Evolutionary conservation across 2,113 vertebrate genomes (phyloP), one percentile per base, ranked within the genome.

Genomic region (human (Homo sapiens)): DNA sequence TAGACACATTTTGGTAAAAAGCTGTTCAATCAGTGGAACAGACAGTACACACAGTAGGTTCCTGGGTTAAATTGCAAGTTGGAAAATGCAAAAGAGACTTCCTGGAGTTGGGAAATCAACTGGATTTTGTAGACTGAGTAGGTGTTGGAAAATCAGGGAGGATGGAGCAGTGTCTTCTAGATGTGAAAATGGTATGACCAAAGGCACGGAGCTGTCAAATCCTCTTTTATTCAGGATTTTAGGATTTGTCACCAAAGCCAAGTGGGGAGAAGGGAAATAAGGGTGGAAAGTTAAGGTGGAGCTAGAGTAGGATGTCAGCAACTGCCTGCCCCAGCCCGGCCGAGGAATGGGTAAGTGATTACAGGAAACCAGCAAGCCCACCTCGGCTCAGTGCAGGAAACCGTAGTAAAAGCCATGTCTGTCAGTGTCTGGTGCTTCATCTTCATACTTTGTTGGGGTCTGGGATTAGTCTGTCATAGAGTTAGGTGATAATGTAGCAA

Each of bases 351-450:
- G 86, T 32, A 1, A 11, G 8, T n/a, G 30, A 48, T 66, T 38
- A 32, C 3, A 4, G 22, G 68, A 68, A 78, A 48, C 10, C 57
- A 17, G 0, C 18, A 25, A 40, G 14, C n/a, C 40, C 14, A 30
- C 43, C 12, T 48, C 0, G 0, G 2, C 17, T 80, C n/a, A 32
- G 22, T 35, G 48, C 35, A 2, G 5, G 1, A 43, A n/a, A 40
- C 45, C 64, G 45, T 10, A 25, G 45, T 10, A 25, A 40, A 59
- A 55, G 40, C 25, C 43, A 13, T 2, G 23, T 16, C 10, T 6
- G 8, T 32, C 50, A 23, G 35, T 9, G 3, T 76, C 55, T 17
- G 25, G 70, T 13, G 23, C 48, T 22, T 85, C 30, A 11, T 68
- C 50, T 22, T 27, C 38, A 45, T 83, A 1, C 16, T 52, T 40